These are phyloP conservation scores for Leptopilina syphax DNA, from an alignment of 2,888 invertebrate genomes.

Conservation along the genomic window DNA sequence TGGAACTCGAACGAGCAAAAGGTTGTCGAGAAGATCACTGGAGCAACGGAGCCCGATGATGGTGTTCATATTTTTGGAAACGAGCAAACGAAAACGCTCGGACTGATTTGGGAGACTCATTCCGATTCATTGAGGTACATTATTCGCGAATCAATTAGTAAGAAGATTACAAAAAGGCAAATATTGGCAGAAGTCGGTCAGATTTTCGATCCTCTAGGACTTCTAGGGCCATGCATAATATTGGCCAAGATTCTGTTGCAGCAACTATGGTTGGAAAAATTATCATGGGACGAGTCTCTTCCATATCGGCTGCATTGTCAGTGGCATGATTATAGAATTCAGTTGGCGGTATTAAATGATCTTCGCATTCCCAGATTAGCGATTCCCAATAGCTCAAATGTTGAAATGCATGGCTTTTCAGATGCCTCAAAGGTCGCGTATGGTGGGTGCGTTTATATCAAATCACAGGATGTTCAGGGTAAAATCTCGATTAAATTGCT, in stretches of 20 bases:
- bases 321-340: background rate
- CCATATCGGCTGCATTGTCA: background rate
- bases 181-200: background rate
- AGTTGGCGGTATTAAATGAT: background rate
- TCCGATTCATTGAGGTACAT: too few relatives aligned
- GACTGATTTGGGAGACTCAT: too few relatives aligned
- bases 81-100: too few relatives aligned
- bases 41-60: too few relatives aligned
- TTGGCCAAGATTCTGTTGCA: background rate
- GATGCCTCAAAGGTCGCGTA: conserved; percentile 38
- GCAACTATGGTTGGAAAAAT: background rate
- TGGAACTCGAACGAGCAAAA: too few relatives aligned
- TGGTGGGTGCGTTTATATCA: conserved; percentile 41
- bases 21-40: too few relatives aligned
- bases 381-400: background rate
- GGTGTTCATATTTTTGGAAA: too few relatives aligned
- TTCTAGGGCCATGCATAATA: background rate
- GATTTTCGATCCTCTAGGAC: background rate
- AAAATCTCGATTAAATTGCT: conserved; percentile 8
- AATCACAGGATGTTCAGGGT: background rate
- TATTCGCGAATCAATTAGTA: too few relatives aligned
- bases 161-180: background rate
- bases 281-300: background rate
- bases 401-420: conserved; percentile 39
- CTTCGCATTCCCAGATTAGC: background rate